Base-by-base conservation (phyloP, 2,888 invertebrate genomes). In the Smittia sp. region DNA sequence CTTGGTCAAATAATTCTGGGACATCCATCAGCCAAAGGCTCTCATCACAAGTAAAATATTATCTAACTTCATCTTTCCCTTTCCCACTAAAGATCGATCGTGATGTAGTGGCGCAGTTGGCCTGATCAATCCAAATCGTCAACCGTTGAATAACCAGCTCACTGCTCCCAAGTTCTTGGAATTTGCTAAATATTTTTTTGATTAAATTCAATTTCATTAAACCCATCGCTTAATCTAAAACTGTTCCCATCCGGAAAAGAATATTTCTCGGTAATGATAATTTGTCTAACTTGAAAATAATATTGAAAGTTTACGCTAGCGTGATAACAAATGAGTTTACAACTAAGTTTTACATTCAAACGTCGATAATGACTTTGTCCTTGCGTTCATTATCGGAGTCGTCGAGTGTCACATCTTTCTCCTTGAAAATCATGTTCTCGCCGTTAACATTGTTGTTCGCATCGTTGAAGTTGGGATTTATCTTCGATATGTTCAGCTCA, bases 351-450 rank as follows among this genome's bases (percentile, higher is more conserved):
- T n/a, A 24, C 11, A 18, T 39, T 41, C 52, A 73, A 27, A 73
- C 73, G 63, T 73, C 73, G 63, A 73, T 73, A 13, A 73, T 73
- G 63, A 73, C 52, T 65, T 65, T 73, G 24, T 73, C 73, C 20
- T 73, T 63, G 11, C 46, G 7, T 15, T 58, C 72, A 22, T 15
- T 73, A 46, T 73, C 73, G 7, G 63, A 41, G 18, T 65, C 73
- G 41, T 32, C 27, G 15, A 54, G 18, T 38, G 46, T 11, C 20
- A 73, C 65, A 25, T 73, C 73, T 18, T 73, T 73, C 18, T 73
- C 73, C 13, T 65, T 73, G 62, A 46, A 73, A 25, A 73, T 73
- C n/a, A 65, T 65, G 63, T 65, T 65, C 22, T 73, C 73, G 15
- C 73, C 73, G 41, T 65, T 65, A 7, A 73, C 65, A 73, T 73